Base-by-base conservation (phyloP, 2,113 vertebrate genomes). In the Heterotilapia buettikoferi region DNA sequence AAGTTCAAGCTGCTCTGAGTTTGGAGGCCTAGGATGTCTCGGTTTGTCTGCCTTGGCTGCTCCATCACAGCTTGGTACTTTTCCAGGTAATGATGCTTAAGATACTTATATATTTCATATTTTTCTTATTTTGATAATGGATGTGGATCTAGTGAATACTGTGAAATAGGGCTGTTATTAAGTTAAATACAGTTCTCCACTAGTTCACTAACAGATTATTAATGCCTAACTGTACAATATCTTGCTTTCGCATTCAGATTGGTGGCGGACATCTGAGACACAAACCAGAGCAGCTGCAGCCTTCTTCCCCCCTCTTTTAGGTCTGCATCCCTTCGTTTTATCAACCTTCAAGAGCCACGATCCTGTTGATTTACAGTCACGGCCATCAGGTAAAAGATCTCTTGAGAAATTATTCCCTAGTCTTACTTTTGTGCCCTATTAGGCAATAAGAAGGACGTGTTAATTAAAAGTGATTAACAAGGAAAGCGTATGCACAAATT, bases 221-320 rank as follows among this genome's bases (percentile, higher is more conserved):
- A 45, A 16, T 68, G 18, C 13, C 29, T 83, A 7, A 86, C 56
- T 68, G 33, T 61, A 3, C 53, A 14, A 1, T 40, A 10, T 84
- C 73, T 76, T 43, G 4, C 66, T 57, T 9, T 24, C 2, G 3
- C 12, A 14, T 31, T 87, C 96, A 97, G 98, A 99, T 86, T 98
- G 98, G 98, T 99, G 97, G 98, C 95, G 97, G 91, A 86, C 96
- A n/a, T 85, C 96, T 9, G 98, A 98, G 36, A 68, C 94, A 0
- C 97, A 97, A 19, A 85, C 96, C 84, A 97, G 96, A 45, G 93
- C 96, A 1, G 95, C 97, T n/a, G 89, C 97, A 63, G 88, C 97
- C 63, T 98, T 98, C 90, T 98, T 98, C 89, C 97, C 97, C 45
- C 97, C 97, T 0, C 94, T 99, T 80, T 90, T 99, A 91, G 97